These are phyloP conservation scores for Lepidostoma basale DNA, from an alignment of 1,140 invertebrate species.

Conservation along the genomic window DNA sequence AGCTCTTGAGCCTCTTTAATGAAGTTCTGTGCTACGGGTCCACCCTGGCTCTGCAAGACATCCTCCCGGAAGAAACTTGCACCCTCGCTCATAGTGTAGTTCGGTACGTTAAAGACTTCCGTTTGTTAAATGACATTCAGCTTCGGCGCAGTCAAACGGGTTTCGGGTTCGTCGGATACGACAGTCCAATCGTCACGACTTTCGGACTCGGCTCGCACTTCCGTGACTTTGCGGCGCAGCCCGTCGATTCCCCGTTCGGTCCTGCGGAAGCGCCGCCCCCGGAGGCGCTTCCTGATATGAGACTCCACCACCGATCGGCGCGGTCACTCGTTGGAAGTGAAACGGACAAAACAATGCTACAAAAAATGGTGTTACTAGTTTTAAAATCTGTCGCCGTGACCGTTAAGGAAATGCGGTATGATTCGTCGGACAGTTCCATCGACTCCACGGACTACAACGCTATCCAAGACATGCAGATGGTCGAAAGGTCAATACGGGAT, in stretches of 20 bases:
- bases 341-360: constrained; percentile 75
- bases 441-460: constrained; percentile 82
- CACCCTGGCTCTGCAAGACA: constrained; percentile 84
- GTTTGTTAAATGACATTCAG: constrained; percentile 71
- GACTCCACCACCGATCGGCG: constrained; percentile 49
- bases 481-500: constrained; percentile 83
- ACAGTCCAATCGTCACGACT: constrained; percentile 49
- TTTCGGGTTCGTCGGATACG: constrained; percentile 62
- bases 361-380: constrained; percentile 83
- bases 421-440: constrained; percentile 81
- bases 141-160: constrained; percentile 59
- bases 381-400: constrained; percentile 88
- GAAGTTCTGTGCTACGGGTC: constrained; percentile 90
- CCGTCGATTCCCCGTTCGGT: constrained; percentile 6
- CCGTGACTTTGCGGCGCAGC: constrained; percentile 14
- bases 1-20: constrained; percentile 82
- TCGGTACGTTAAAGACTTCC: constrained; percentile 82
- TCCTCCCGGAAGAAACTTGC: constrained; percentile 85
- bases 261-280: constrained; percentile 47
- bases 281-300: constrained; percentile 49
- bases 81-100: constrained; percentile 83
- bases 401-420: constrained; percentile 85
- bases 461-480: constrained; percentile 88
- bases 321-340: constrained; percentile 49
- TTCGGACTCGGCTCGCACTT: constrained; percentile 24